phyloP scores from a whole-genome alignment of 64 coral and sea anemone genomes.

The Montipora sp. region DNA sequence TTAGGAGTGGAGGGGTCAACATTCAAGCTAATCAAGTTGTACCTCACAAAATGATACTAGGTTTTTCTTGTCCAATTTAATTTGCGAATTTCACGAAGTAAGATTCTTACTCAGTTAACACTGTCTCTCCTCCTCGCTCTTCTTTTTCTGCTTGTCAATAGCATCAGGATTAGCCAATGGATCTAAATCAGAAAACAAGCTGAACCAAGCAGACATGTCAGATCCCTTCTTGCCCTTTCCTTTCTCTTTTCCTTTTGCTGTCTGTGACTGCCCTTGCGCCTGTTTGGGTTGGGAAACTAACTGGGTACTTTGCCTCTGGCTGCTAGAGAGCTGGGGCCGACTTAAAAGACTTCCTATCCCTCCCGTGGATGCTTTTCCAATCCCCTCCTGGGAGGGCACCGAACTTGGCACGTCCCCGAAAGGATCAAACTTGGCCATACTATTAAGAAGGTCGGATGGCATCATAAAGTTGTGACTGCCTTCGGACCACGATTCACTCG shows the following conservation, averaged over 20 bases:
- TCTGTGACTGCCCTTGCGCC: not conserved
- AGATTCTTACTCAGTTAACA: constrained; percentile 39
- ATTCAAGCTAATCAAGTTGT: not conserved
- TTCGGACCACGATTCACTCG: constrained; percentile 63
- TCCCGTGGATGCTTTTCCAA: not conserved
- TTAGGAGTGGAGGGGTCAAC: too few relatives aligned
- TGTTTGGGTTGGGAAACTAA: not conserved
- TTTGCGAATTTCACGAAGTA: not conserved
- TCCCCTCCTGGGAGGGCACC: not conserved
- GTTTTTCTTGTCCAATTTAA: not conserved
- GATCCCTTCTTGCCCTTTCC: constrained; percentile 75
- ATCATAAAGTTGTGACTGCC: constrained; percentile 44
- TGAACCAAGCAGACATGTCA: constrained; percentile 96
- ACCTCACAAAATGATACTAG: not conserved
- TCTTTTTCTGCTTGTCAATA: constrained; percentile 87
- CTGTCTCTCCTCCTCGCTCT: constrained; percentile 88
- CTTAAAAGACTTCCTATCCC: not conserved
- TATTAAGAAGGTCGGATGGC: constrained; percentile 97
- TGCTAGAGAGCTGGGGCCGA: not conserved
- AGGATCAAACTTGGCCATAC: constrained; percentile 84
- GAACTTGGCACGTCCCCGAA: constrained; percentile 36
- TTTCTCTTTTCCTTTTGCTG: constrained; percentile 47
- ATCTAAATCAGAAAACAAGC: constrained; percentile 97
- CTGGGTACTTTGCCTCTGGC: constrained; percentile 30
- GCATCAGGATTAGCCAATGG: constrained; percentile 97